These are phyloP conservation scores for Venustaconcha ellipsiformis DNA, from an alignment of 1,140 invertebrate genomes.

Conservation along the genomic window DNA sequence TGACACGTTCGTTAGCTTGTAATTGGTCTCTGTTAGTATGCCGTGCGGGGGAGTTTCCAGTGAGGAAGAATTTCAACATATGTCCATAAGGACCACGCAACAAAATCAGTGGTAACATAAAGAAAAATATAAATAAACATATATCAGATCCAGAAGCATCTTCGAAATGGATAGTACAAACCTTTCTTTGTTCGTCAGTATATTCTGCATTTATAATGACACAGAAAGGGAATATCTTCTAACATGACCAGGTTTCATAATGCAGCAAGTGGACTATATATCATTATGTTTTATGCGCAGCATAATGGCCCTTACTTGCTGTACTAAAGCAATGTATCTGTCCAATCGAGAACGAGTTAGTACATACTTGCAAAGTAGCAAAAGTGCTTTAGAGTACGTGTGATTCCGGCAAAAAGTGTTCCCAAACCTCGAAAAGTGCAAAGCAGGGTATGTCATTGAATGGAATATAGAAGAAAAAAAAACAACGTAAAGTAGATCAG, in stretches of 20 bases:
- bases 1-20: background rate
- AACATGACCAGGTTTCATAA: background rate
- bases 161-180: background rate
- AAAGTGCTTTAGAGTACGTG: background rate
- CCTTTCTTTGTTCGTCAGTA: background rate
- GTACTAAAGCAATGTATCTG: constrained; percentile 9
- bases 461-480: background rate
- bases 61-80: background rate
- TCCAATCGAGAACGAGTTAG: constrained; percentile 1
- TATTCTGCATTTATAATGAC: too few species aligned
- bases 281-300: constrained; percentile 1
- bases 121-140: constrained; percentile 11
- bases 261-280: background rate
- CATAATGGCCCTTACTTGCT: background rate
- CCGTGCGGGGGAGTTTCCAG: too few species aligned
- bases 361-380: constrained; percentile 3
- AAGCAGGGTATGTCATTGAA: background rate
- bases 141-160: background rate
- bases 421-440: constrained; percentile 3
- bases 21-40: background rate
- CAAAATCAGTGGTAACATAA: background rate
- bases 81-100: background rate
- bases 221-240: constrained; percentile 7
- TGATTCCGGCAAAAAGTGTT: background rate
- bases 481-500: constrained; percentile 2